Percentiles rank a stretch among this genome's conserved stretches.
Evolutionary conservation across 2,113 vertebrate genomes (phyloP).

Genomic region (Lagopus muta): DNA sequence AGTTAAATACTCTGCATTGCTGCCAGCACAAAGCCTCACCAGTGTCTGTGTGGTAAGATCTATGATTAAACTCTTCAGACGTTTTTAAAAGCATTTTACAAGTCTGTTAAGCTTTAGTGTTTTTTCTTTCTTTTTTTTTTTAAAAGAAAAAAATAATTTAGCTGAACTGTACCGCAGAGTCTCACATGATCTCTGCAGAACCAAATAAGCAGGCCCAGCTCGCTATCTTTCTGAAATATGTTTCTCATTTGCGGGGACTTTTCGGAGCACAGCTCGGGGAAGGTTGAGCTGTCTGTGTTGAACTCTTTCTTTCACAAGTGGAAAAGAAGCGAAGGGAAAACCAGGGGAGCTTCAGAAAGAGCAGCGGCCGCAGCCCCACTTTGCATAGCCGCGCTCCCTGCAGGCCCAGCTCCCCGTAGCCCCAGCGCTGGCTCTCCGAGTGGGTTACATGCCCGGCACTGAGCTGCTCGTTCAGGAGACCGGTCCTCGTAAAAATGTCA

Average conservation of each 20-base stretch:
- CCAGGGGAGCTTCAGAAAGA: not conserved
- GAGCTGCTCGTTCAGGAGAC: constrained; percentile 63
- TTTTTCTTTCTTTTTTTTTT: not conserved
- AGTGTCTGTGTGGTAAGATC: constrained; percentile 53
- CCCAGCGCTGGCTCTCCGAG: not conserved
- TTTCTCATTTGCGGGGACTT: not conserved
- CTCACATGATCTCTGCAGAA: not conserved
- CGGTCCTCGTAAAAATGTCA: constrained; percentile 77
- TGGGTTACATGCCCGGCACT: not conserved
- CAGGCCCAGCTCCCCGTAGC: too few species aligned
- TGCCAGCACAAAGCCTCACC: constrained; percentile 21
- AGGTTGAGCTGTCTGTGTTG: not conserved
- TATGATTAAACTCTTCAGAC: constrained; percentile 47
- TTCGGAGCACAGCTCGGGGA: not conserved
- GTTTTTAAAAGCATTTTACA: constrained; percentile 54
- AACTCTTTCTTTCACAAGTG: not conserved
- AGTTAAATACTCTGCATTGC: constrained; percentile 41
- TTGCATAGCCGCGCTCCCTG: not conserved
- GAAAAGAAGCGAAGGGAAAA: not conserved
- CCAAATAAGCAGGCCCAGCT: not conserved
- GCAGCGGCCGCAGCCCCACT: not conserved
- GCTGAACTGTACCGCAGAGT: not conserved
- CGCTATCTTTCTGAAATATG: not conserved
- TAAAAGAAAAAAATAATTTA: not conserved
- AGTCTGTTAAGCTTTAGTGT: constrained; percentile 22